Evolutionary conservation across 2,888 invertebrate species (phyloP).

Genomic region (Podabrus alpinus): DNA sequence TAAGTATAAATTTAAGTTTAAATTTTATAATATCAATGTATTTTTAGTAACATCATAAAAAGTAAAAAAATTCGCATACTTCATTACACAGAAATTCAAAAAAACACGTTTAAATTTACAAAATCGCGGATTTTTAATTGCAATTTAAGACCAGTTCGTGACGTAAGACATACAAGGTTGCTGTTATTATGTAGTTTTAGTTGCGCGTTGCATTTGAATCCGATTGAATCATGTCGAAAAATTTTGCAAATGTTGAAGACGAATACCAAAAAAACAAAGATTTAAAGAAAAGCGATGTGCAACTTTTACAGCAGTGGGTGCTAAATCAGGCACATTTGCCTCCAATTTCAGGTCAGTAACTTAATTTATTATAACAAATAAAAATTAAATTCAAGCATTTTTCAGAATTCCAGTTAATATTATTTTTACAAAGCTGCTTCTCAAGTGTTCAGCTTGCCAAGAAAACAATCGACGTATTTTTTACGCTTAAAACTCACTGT

Average conservation of each 20-base stretch:
- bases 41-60: no score
- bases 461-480: conserved; percentile 6
- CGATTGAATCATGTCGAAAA: background rate
- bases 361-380: background rate
- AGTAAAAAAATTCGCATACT: no score
- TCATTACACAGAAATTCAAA: no score
- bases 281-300: conserved; percentile 64
- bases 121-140: no score
- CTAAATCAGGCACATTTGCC: conserved; percentile 70
- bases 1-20: no score
- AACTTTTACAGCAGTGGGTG: conserved; percentile 65
- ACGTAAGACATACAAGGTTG: no score
- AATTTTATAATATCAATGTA: no score
- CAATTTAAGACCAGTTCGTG: no score
- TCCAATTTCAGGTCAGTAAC: conserved; percentile 57
- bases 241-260: conserved; percentile 53
- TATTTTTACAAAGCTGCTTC: conserved; percentile 5
- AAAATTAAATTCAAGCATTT: background rate
- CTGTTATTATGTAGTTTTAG: no score
- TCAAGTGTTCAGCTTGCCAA: conserved; percentile 1
- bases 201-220: background rate
- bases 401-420: conserved; percentile 8
- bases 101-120: no score
- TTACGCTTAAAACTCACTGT: background rate
- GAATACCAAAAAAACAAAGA: conserved; percentile 66